phyloP scores from a whole-genome alignment of 2,888 invertebrate genomes.

The Himalopsyche tibetana region DNA sequence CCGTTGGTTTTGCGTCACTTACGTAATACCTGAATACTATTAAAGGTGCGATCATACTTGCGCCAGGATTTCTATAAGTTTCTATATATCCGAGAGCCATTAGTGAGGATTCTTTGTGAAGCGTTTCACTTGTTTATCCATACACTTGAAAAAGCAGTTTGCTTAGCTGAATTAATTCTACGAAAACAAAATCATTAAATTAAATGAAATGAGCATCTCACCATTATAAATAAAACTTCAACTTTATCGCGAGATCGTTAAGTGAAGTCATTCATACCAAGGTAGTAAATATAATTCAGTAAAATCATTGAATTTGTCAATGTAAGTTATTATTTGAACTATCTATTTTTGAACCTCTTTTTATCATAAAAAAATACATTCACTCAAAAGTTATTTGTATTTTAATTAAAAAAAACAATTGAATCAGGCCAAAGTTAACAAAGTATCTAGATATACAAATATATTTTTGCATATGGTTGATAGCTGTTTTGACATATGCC shows the following conservation, averaged over 20 bases:
- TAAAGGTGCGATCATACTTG: background rate
- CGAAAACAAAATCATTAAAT: background rate
- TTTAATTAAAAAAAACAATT: too few species aligned
- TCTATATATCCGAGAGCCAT: constrained; percentile 17
- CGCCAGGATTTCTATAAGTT: background rate
- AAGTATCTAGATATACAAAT: too few species aligned
- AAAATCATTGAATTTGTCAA: too few species aligned
- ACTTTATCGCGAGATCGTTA: background rate
- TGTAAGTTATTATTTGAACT: too few species aligned
- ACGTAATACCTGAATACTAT: background rate
- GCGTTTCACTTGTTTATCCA: background rate
- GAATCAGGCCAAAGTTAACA: too few species aligned
- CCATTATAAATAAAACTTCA: background rate
- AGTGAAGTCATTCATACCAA: too few species aligned
- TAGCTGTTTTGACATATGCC: too few species aligned
- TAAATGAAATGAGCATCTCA: background rate
- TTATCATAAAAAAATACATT: too few species aligned
- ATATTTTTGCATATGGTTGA: too few species aligned
- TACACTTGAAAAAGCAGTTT: background rate
- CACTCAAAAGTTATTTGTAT: too few species aligned
- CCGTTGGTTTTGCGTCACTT: constrained; percentile 14
- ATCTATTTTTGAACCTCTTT: too few species aligned
- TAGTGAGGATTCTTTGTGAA: constrained; percentile 23
- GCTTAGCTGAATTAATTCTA: background rate
- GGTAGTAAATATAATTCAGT: too few species aligned